Evolutionary conservation across 2,113 vertebrate genomes (phyloP).

Genomic region (Seriola quinqueradiata): DNA sequence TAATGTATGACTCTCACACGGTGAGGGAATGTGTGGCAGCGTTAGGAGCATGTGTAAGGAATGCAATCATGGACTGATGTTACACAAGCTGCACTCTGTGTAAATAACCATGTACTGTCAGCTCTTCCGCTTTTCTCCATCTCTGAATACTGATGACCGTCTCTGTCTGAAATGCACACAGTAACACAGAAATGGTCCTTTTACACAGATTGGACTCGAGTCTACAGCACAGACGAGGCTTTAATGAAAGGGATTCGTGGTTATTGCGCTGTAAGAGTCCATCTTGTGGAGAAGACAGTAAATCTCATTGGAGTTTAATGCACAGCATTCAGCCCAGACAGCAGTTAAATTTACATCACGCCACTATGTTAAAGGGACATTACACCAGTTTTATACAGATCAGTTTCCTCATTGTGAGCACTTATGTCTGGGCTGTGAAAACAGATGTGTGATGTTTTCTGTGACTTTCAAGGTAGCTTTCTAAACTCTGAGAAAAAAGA

Average conservation of each 20-base stretch:
- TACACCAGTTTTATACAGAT: background rate
- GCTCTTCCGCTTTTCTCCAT: constrained; percentile 19
- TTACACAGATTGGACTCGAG: background rate
- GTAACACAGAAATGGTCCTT: constrained; percentile 2
- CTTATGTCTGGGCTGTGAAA: background rate
- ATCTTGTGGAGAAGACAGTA: background rate
- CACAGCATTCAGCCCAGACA: background rate
- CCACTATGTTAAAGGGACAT: background rate
- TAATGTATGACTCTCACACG: constrained; percentile 71
- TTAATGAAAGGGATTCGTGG: background rate
- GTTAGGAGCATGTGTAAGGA: constrained; percentile 48
- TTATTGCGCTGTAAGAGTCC: background rate
- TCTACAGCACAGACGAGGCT: background rate
- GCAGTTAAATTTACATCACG: background rate
- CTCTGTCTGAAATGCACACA: background rate
- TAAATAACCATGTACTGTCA: constrained; percentile 32
- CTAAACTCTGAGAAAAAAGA: background rate
- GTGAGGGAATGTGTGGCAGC: constrained; percentile 50
- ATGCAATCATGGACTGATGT: constrained; percentile 47
- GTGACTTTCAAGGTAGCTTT: background rate
- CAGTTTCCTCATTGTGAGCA: background rate
- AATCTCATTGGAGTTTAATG: constrained; percentile 1
- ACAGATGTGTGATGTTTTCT: constrained; percentile 10
- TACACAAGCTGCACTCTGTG: constrained; percentile 56
- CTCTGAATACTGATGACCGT: background rate